Evolutionary conservation across 2,888 invertebrate species (phyloP).

Genomic region (Folsomia manolachei): DNA sequence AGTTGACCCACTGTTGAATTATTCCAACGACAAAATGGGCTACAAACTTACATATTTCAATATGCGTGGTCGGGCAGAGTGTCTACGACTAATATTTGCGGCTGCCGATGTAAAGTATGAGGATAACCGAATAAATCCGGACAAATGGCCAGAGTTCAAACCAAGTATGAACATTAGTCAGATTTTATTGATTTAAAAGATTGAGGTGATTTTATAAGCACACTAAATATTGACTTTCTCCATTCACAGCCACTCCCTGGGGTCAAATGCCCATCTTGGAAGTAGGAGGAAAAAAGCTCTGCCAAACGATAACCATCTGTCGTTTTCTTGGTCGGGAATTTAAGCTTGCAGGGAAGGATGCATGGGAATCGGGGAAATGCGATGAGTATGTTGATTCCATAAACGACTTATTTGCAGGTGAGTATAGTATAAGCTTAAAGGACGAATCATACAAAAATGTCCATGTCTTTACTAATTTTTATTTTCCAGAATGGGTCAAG

Average conservation of each 20-base stretch:
- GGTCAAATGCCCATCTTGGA: constrained; percentile 50
- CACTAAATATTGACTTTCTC: not conserved
- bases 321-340: constrained; percentile 50
- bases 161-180: constrained; percentile 22
- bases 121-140: constrained; percentile 30
- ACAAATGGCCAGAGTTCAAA: constrained; percentile 36
- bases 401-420: constrained; percentile 29
- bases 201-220: too few species aligned
- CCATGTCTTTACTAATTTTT: not conserved
- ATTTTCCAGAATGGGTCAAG: not conserved
- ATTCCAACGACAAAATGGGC: constrained; percentile 2
- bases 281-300: constrained; percentile 47
- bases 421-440: not conserved
- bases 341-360: constrained; percentile 40
- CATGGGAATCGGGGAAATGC: constrained; percentile 40
- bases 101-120: constrained; percentile 35
- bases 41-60: constrained; percentile 42
- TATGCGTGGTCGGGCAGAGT: constrained; percentile 28
- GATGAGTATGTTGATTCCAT: constrained; percentile 40
- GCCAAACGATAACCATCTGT: constrained; percentile 50
- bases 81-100: constrained; percentile 37
- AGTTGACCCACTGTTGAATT: too few species aligned
- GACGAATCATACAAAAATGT: too few species aligned
- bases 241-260: constrained; percentile 26
- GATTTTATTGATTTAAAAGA: not conserved